Percentiles rank a stretch among this genome's conserved stretches.
Conservation (phyloP, 2,888 invertebrate genomes). For the Mesoligia furuncula region DNA sequence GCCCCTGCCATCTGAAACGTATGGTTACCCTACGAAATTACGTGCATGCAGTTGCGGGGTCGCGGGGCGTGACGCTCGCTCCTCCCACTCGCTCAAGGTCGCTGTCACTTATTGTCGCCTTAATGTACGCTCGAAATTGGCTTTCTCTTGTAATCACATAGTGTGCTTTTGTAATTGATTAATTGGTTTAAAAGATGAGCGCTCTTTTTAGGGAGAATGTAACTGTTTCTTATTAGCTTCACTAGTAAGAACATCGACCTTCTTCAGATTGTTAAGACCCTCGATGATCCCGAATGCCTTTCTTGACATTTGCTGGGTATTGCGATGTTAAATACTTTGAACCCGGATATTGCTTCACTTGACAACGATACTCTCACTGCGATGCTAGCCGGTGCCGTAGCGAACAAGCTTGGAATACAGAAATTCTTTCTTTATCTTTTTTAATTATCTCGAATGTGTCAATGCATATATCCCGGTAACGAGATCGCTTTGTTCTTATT, state of each 20-base stretch:
- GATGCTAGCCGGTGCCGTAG: slow-evolving; percentile 11
- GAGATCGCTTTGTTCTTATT: slow-evolving; percentile 45
- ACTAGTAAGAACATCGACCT: slow-evolving; percentile 33
- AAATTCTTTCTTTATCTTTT: slow-evolving; percentile 39
- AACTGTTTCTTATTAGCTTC: slow-evolving; percentile 37
- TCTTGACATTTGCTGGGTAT: slow-evolving; percentile 61
- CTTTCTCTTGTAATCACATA: slow-evolving; percentile 72
- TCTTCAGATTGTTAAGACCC: slow-evolving; percentile 29
- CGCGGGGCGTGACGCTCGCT: no score
- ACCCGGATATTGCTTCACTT: slow-evolving; percentile 59
- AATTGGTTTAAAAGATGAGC: slow-evolving; percentile 56
- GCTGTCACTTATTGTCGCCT: no score
- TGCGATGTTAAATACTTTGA: slow-evolving; percentile 64
- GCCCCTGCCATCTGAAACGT: no score
- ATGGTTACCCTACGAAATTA: no score
- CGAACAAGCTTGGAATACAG: slow-evolving; percentile 26
- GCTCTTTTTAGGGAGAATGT: slow-evolving; percentile 38
- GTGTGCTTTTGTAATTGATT: slow-evolving; percentile 69
- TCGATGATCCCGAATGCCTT: slow-evolving; percentile 56
- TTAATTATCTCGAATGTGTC: slow-evolving; percentile 42
- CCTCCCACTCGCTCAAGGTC: no score
- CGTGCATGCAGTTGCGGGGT: no score
- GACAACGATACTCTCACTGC: slow-evolving; percentile 52
- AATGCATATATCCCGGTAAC: slow-evolving; percentile 36
- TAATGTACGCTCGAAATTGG: slow-evolving; percentile 69